Evolutionary conservation across 2,113 vertebrate species (phyloP), one percentile per base, ranked within the genome.

Genomic region (Maccullochella peelii): DNA sequence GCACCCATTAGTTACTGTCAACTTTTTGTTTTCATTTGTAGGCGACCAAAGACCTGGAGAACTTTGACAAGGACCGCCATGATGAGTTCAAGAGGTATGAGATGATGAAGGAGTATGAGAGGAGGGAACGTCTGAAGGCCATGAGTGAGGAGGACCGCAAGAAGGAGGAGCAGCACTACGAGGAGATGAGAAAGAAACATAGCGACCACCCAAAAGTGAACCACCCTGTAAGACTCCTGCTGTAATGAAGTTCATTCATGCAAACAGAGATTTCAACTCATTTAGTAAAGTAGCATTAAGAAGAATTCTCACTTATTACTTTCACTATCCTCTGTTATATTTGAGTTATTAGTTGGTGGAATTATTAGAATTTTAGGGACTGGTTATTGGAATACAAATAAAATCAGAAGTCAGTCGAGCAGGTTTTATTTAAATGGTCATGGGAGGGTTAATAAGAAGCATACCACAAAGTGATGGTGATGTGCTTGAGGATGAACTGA

Each of bases 61-160:
- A 98, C 84, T 99, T 94, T 52, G 98, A 99, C 91, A 97, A 96
- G 78, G 94, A 95, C 10, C 96, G 92, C 4, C 98, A 99, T 18
- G 97, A 99, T 21, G 97, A 98, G 85, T 99, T 99, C 92, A 98
- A 98, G 92, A 96, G 89, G 70, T 98, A 99, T 0, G 97, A 99
- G 92, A 97, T 99, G 96, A 95, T 95, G 96, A 99, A 99, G 94
- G 97, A 98, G 87, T 97, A 98, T 0, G 97, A 99, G 74, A 95
- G 97, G 75, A 94, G 96, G 86, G 97, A 97, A 76, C 97, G 96
- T 80, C 93, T 99, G 87, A 98, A 96, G 93, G 93, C 87, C 54
- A 82, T 98, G 87, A 95, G 91, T 63, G 97, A 98, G 89, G 98
- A 98, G 57, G 96, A 96, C 42, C 96, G 97, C 69, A 95, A 93